A percentile compares a stretch with the other conserved stretches of the same genome.
Conservation (phyloP, 2,888 invertebrate genomes). For the Eremobia ochroleuca region DNA sequence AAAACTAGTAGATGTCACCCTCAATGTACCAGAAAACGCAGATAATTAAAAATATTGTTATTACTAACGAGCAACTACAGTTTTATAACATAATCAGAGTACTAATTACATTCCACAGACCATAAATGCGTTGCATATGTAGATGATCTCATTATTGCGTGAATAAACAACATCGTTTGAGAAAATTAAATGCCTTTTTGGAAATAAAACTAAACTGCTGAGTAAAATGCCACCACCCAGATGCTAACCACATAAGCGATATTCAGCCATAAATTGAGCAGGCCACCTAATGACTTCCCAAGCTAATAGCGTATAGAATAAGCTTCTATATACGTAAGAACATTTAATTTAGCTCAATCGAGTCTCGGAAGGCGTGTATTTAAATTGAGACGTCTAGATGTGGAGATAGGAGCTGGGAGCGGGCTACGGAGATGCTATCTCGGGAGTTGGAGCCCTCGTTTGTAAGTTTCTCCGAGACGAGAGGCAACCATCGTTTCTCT, state of each 20-base stretch:
- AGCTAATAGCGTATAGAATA: constrained; percentile 66
- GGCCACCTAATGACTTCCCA: constrained; percentile 64
- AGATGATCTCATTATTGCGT: constrained; percentile 56
- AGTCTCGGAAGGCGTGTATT: constrained; percentile 77
- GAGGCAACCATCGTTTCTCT: constrained; percentile 61
- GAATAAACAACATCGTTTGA: constrained; percentile 44
- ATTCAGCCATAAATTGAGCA: constrained; percentile 63
- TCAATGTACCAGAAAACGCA: constrained; percentile 18
- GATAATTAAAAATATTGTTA: constrained; percentile 55
- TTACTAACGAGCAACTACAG: constrained; percentile 29
- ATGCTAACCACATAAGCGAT: constrained; percentile 54
- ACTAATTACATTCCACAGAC: constrained; percentile 54
- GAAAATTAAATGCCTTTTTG: constrained; percentile 47
- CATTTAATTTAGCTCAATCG: constrained; percentile 76
- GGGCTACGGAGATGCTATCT: constrained; percentile 80
- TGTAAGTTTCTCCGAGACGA: constrained; percentile 70
- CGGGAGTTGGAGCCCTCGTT: constrained; percentile 68
- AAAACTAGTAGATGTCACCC: constrained; percentile 34
- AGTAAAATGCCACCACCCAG: constrained; percentile 64
- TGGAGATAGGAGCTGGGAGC: constrained; percentile 81
- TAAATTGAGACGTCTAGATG: constrained; percentile 89
- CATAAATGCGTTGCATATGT: constrained; percentile 31
- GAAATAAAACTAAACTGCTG: constrained; percentile 53
- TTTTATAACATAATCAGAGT: constrained; percentile 47
- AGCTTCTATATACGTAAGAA: constrained; percentile 64